Conservation (phyloP, 1,140 invertebrate species). For the Drosophila pectinifera region DNA sequence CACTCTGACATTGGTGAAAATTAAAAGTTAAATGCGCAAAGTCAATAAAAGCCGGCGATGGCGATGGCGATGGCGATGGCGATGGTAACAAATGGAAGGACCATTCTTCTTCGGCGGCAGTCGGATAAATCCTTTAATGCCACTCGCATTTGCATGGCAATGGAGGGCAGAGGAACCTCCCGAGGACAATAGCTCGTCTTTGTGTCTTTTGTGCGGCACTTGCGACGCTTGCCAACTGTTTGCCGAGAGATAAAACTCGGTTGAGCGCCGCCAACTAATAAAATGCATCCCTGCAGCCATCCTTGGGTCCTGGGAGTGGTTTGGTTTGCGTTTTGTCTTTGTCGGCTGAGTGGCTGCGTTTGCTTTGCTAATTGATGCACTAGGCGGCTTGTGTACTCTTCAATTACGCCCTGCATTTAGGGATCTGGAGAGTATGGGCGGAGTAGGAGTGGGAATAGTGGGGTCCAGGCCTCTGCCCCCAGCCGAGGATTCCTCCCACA, state of each 20-base stretch:
- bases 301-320: slow-evolving; percentile 26
- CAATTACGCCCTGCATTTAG: slow-evolving; percentile 51
- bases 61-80: slow-evolving; percentile 47
- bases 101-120: slow-evolving; percentile 16
- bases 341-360: slow-evolving; percentile 72
- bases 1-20: slow-evolving; percentile 56
- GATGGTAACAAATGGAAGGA: slow-evolving; percentile 63
- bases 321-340: slow-evolving; percentile 72
- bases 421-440: slow-evolving; percentile 5
- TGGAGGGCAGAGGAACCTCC: slow-evolving; percentile 12
- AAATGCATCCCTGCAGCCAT: slow-evolving; percentile 39
- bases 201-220: slow-evolving; percentile 68
- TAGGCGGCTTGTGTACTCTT: slow-evolving; percentile 67
- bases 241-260: slow-evolving; percentile 69
- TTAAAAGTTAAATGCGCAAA: slow-evolving; percentile 79
- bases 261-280: slow-evolving; percentile 50
- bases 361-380: slow-evolving; percentile 81
- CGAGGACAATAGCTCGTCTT: slow-evolving; percentile 64
- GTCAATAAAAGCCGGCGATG: slow-evolving; percentile 66
- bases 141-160: slow-evolving; percentile 66
- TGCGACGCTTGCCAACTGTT: slow-evolving; percentile 65
- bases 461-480: too few species aligned
- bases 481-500: background rate
- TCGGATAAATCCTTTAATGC: slow-evolving; percentile 74
- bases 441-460: background rate